A percentile compares a stretch with the other conserved stretches of the same genome.
Evolutionary conservation across 1,140 invertebrate genomes (phyloP).

Genomic region (Meloidogyne exigua): DNA sequence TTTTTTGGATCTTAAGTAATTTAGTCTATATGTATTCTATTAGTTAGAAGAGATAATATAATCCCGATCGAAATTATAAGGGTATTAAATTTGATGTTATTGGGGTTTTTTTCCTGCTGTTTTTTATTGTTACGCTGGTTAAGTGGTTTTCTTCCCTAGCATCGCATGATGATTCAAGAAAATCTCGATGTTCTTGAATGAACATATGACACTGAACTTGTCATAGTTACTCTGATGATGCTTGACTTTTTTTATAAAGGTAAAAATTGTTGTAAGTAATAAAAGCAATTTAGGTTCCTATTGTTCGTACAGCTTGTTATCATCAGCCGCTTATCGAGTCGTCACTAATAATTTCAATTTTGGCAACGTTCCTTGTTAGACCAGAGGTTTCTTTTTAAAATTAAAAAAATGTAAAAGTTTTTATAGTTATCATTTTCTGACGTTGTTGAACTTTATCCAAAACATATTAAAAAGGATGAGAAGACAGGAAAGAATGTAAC

Average conservation of each 20-base stretch:
- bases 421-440: conserved; percentile 68
- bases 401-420: neutral
- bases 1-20: neutral
- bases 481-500: conserved; percentile 72
- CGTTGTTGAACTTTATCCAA: conserved; percentile 80
- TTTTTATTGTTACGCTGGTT: neutral
- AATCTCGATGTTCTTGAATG: neutral
- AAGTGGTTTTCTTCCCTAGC: neutral
- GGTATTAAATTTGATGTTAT: too few relatives aligned
- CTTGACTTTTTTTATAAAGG: neutral
- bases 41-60: too few relatives aligned
- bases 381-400: conserved; percentile 62
- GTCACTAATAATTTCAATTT: conserved; percentile 83
- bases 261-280: too few relatives aligned
- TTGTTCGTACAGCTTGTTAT: conserved; percentile 37
- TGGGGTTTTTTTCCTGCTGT: too few relatives aligned
- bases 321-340: conserved; percentile 84
- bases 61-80: too few relatives aligned
- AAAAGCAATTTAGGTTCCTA: conserved; percentile 46
- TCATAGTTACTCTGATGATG: conserved; percentile 4
- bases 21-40: too few relatives aligned
- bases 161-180: neutral
- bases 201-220: neutral
- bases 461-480: conserved; percentile 66
- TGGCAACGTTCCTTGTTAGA: conserved; percentile 77